Conservation (phyloP, 2,113 vertebrate species). For the Centropus bengalensis region DNA sequence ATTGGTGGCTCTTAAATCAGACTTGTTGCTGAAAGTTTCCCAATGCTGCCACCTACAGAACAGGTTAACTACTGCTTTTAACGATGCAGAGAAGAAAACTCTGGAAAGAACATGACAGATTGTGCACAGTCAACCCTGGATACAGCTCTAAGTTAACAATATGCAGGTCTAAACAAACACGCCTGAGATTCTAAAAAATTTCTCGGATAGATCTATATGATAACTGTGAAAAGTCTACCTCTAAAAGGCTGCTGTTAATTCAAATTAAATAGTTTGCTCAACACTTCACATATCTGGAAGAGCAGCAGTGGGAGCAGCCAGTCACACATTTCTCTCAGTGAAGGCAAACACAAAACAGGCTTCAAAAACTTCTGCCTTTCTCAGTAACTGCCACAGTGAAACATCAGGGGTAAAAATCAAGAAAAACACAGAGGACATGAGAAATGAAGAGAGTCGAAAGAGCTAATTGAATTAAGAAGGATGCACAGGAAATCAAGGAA, state of each 20-base stretch:
- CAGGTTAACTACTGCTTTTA: neutral
- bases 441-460: neutral
- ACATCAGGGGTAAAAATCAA: neutral
- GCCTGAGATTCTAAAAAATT: neutral
- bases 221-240: neutral
- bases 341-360: neutral
- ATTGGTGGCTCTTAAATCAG: neutral
- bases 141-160: neutral
- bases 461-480: neutral
- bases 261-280: neutral
- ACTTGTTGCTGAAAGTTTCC: slow-evolving; percentile 28
- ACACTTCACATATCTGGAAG: neutral
- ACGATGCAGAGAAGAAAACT: neutral
- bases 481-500: neutral
- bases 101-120: fast-evolving
- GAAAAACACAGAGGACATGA: neutral
- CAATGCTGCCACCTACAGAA: slow-evolving; percentile 74
- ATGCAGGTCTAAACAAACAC: neutral
- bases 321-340: neutral
- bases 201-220: neutral
- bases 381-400: neutral
- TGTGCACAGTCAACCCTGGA: neutral
- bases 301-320: neutral
- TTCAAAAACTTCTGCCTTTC: neutral
- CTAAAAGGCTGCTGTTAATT: neutral